phyloP scores from a whole-genome alignment of 2,888 invertebrate genomes.

The Volucella zonaria region DNA sequence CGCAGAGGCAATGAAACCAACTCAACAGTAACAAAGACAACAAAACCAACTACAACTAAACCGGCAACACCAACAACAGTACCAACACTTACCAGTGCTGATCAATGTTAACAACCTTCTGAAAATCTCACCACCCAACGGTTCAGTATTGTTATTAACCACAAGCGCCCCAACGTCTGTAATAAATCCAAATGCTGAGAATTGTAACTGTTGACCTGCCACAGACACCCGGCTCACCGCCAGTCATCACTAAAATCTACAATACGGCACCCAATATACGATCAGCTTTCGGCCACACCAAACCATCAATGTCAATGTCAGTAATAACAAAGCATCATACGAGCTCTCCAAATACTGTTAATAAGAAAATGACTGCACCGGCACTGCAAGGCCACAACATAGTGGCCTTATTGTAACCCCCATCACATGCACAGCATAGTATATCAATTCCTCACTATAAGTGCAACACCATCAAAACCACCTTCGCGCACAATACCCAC shows the following conservation, averaged over 20 bases:
- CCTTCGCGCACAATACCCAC: background rate
- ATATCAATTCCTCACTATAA: conserved; percentile 7
- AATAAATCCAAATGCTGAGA: too few relatives aligned
- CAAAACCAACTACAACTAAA: too few relatives aligned
- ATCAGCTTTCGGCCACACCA: background rate
- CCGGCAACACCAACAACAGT: too few relatives aligned
- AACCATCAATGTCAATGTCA: conserved; percentile 49
- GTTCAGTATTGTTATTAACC: background rate
- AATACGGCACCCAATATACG: conserved; percentile 18
- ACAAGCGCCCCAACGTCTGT: conserved; percentile 8
- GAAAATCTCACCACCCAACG: background rate
- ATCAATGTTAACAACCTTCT: conserved; percentile 11
- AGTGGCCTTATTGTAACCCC: conserved; percentile 64
- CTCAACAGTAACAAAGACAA: conserved; percentile 7
- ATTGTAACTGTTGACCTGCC: too few relatives aligned
- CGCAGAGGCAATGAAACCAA: conserved; percentile 10
- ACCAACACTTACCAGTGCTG: too few relatives aligned
- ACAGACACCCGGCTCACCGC: conserved; percentile 35
- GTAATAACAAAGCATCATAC: conserved; percentile 44
- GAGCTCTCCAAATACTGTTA: background rate
- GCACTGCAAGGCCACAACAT: conserved; percentile 35
- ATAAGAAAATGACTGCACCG: too few relatives aligned
- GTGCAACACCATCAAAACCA: conserved; percentile 25
- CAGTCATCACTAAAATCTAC: conserved; percentile 49
- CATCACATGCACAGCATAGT: conserved; percentile 21